Base-by-base conservation (phyloP, 2,888 invertebrate genomes). In the Leptopilina drosophilae region DNA sequence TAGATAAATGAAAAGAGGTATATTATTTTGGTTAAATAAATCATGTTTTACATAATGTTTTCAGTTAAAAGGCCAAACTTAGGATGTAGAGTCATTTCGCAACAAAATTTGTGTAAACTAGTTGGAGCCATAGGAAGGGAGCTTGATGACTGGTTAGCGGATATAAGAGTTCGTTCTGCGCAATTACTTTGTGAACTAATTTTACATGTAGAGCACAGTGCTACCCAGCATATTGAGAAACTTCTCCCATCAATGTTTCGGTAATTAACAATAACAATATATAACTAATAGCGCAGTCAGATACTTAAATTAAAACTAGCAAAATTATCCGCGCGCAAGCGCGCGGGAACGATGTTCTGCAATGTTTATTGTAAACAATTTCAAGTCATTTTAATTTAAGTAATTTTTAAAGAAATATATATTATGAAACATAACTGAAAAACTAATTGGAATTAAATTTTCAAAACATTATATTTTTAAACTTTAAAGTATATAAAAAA, bases 11-110 rank as follows among this genome's bases (percentile, higher is more conserved):
- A 33, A 20, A 65, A 76, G 46, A 33, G 20, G 73, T 77, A 9
- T 64, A 20, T 20, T 64, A 20, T 20, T 64, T 6, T 42, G 5
- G 26, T 33, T 20, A 33, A 33, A 33, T 33, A 33, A 33, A 33
- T 33, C 33, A 33, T 33, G 33, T 33, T 33, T 33, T 26, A 26
- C 26, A 64, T 26, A 33, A 42, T 67, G 12, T 62, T 90, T 89
- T 46, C 86, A 94, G 95, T 96, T 12, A 92, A 93, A 80, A 94
- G 98, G n/a, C 98, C 98, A 0, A 96, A 96, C 87, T 93, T 98
- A 26, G 98, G 98, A 0, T 98, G 98, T 89, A 94, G 98, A 9
- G 93, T 93, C 2, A 92, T 98, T 75, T 96, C 96, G 0, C 95
- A 96, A 87, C 94, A 95, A 80, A 95, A 97, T 88, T 93, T 96